A percentile compares a stretch with the other conserved stretches of the same genome.
Evolutionary conservation across 1,140 invertebrate species (phyloP).

Genomic region (Coptotermes formosanus): DNA sequence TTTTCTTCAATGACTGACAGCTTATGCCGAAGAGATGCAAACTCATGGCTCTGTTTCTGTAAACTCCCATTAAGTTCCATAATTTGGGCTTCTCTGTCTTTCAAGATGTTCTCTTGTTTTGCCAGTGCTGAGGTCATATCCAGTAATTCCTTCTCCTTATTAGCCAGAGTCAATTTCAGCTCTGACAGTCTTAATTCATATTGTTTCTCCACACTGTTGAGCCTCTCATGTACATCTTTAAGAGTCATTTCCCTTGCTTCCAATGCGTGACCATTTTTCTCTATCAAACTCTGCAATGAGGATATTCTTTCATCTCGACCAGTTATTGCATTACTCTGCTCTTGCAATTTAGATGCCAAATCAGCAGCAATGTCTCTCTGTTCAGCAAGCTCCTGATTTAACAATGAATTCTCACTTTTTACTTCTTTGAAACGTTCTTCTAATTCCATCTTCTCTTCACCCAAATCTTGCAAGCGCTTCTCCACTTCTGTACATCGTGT

Average conservation of each 20-base stretch:
- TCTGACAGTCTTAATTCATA: conserved; percentile 36
- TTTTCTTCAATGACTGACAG: background rate
- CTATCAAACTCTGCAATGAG: conserved; percentile 1
- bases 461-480: conserved; percentile 38
- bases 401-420: conserved; percentile 36
- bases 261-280: conserved; percentile 11
- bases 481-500: conserved; percentile 45
- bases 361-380: conserved; percentile 42
- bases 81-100: background rate
- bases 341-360: conserved; percentile 42
- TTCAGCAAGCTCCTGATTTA: conserved; percentile 35
- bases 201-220: conserved; percentile 29
- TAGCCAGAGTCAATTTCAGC: conserved; percentile 36
- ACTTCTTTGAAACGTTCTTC: conserved; percentile 33
- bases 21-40: background rate
- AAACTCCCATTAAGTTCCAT: background rate
- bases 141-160: conserved; percentile 21
- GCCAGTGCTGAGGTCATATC: background rate
- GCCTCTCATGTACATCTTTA: background rate
- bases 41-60: background rate
- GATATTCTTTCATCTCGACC: conserved; percentile 41
- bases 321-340: conserved; percentile 41
- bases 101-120: background rate
- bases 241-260: conserved; percentile 24
- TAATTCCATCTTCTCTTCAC: conserved; percentile 35